Conservation (phyloP, 2,113 vertebrate species). For the Agapornis roseicollis region DNA sequence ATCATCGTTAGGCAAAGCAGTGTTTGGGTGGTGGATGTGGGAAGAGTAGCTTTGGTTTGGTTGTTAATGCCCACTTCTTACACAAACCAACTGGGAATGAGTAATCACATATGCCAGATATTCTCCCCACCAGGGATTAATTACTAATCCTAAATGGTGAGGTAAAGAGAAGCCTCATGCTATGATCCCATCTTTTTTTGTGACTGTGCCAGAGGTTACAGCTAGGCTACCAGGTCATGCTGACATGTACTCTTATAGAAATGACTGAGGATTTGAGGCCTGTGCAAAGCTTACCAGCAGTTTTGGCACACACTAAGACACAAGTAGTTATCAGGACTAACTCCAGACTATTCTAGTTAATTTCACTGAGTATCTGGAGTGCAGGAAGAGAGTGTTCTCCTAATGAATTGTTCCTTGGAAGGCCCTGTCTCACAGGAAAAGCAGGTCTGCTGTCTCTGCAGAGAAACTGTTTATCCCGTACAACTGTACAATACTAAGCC, state of each 20-base stretch:
- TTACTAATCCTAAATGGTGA: background rate
- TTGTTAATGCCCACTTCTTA: background rate
- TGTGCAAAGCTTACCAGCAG: background rate
- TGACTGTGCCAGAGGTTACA: background rate
- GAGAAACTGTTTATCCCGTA: background rate
- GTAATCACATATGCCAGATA: no score
- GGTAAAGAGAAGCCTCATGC: background rate
- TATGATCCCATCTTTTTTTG: background rate
- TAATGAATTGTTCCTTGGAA: background rate
- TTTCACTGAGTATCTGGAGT: background rate
- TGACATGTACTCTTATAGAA: background rate
- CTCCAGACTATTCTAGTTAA: background rate
- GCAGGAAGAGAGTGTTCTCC: background rate
- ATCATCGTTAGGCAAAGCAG: rapidly evolving
- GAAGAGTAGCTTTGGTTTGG: background rate
- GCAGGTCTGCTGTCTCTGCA: background rate
- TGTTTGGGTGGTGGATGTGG: background rate
- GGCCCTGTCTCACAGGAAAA: background rate
- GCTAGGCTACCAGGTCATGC: no score
- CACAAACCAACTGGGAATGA: background rate
- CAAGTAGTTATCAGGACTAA: background rate
- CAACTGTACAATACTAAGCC: background rate
- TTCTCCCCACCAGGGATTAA: background rate
- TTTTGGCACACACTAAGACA: background rate
- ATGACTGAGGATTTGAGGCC: background rate